A percentile compares a stretch with the other conserved stretches of the same genome.
Evolutionary conservation across 92 coral and sea anemone genomes (phyloP).

Genomic region (Montipora capitata): DNA sequence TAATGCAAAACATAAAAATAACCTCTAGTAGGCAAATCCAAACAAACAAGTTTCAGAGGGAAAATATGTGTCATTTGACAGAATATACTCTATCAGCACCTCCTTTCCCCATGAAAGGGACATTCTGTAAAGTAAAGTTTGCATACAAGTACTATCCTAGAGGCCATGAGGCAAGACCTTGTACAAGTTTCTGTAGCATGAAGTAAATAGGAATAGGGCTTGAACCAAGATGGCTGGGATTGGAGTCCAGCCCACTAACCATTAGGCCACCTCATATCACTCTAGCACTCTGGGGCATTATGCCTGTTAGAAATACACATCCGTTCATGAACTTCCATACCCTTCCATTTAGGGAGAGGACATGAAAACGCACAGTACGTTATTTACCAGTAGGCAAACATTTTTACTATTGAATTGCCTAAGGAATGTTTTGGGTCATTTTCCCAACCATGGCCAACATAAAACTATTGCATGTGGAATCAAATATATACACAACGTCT

Average conservation of each 20-base stretch:
- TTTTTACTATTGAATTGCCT: too few species aligned
- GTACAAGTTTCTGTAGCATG: too few species aligned
- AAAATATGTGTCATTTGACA: conserved; percentile 42
- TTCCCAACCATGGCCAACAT: conserved; percentile 48
- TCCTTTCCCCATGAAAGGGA: conserved; percentile 52
- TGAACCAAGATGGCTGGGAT: too few species aligned
- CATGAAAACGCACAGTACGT: conserved; percentile 45
- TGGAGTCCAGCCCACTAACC: too few species aligned
- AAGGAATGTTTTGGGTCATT: too few species aligned
- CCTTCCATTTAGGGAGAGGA: conserved; percentile 36
- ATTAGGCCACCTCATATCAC: too few species aligned
- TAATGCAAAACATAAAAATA: too few species aligned
- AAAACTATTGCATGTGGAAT: conserved; percentile 36
- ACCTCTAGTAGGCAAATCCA: too few species aligned
- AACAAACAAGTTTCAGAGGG: conserved; percentile 18
- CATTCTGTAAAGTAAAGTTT: conserved; percentile 46
- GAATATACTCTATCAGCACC: conserved; percentile 44
- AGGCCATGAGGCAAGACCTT: too few species aligned
- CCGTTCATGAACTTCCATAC: too few species aligned
- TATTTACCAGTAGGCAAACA: too few species aligned
- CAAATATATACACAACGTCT: conserved; percentile 50
- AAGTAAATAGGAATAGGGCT: too few species aligned
- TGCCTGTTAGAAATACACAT: conserved; percentile 57
- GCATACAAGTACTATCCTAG: conserved; percentile 33
- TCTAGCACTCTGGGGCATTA: conserved; percentile 48